A percentile compares a stretch with the other conserved stretches of the same genome.
Evolutionary conservation across 2,888 invertebrate species (phyloP).

Genomic region (Mimachlamys varia): DNA sequence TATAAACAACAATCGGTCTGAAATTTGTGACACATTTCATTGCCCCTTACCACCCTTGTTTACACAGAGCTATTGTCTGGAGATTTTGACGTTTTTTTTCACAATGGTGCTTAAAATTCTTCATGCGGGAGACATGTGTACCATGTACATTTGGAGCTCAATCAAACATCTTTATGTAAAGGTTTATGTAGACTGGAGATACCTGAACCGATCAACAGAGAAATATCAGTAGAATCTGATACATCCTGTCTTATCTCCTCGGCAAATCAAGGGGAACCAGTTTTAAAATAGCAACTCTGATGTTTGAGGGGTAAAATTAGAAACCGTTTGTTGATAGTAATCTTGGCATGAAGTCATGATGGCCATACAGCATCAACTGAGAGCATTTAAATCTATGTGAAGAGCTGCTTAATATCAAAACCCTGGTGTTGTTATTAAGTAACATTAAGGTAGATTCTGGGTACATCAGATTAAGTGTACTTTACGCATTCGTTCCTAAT

Average conservation of each 20-base stretch:
- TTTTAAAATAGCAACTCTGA: conserved; percentile 29
- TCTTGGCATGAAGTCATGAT: conserved; percentile 26
- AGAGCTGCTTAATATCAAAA: conserved; percentile 17
- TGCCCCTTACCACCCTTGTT: background rate
- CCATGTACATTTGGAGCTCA: background rate
- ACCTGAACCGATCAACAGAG: conserved; percentile 6
- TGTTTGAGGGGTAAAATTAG: conserved; percentile 9
- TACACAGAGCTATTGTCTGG: background rate
- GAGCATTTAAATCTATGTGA: background rate
- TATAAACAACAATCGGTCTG: background rate
- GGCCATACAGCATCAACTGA: background rate
- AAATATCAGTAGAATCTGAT: background rate
- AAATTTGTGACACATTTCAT: background rate
- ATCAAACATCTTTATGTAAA: conserved; percentile 23
- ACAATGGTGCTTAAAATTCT: background rate
- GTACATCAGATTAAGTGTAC: conserved; percentile 13
- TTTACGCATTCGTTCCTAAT: background rate
- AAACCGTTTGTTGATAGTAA: conserved; percentile 7
- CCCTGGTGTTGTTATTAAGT: background rate
- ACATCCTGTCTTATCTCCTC: background rate
- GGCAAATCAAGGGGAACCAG: background rate
- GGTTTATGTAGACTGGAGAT: background rate
- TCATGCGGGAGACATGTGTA: background rate
- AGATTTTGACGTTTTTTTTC: background rate
- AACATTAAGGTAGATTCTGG: background rate